Evolutionary conservation across 2,113 vertebrate species (phyloP).

Genomic region (Pterocles orientalis): DNA sequence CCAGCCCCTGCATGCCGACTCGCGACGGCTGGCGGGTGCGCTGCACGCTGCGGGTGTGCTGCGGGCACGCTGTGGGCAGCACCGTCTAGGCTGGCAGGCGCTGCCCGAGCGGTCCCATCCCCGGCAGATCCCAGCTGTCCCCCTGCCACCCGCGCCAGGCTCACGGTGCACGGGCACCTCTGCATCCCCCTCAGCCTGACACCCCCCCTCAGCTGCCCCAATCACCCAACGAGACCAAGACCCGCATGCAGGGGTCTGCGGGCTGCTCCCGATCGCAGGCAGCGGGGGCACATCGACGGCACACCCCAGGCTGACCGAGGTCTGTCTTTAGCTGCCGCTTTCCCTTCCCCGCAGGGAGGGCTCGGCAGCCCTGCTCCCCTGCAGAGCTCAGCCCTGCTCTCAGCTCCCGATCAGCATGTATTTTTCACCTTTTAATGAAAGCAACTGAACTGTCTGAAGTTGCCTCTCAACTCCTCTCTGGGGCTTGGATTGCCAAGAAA

Average conservation of each 20-base stretch:
- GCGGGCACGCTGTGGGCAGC: background rate
- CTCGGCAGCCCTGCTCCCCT: background rate
- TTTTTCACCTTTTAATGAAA: slow-evolving; percentile 55
- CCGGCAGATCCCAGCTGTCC: background rate
- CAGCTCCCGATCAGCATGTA: background rate
- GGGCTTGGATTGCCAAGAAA: slow-evolving; percentile 51
- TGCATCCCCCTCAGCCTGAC: background rate
- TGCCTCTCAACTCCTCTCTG: slow-evolving; percentile 31
- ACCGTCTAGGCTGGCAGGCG: background rate
- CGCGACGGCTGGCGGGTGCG: background rate
- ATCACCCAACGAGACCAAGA: rapidly evolving
- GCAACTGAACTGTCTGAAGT: slow-evolving; percentile 27
- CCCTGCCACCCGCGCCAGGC: background rate
- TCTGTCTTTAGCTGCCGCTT: background rate
- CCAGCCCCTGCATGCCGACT: background rate
- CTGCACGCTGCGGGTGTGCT: background rate
- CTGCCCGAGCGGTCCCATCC: rapidly evolving
- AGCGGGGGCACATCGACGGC: background rate
- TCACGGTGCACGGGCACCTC: rapidly evolving
- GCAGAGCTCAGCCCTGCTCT: background rate
- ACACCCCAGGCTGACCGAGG: rapidly evolving
- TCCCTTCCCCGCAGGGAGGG: background rate
- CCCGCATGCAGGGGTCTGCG: rapidly evolving
- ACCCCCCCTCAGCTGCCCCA: background rate
- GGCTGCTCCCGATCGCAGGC: background rate